Conservation (phyloP, 2,113 vertebrate genomes). For the Microtus richardsoni region DNA sequence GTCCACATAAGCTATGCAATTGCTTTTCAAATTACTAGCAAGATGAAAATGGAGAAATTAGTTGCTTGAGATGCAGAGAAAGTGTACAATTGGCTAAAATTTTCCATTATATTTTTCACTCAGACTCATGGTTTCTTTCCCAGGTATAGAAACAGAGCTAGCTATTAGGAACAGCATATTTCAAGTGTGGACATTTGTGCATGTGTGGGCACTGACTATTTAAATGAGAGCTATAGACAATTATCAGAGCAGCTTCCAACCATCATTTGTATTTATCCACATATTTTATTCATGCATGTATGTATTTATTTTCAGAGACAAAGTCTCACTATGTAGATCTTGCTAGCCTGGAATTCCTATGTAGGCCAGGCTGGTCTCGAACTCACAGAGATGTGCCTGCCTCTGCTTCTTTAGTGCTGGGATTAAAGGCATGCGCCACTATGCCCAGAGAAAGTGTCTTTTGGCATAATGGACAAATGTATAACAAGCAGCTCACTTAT, state of each 20-base stretch:
- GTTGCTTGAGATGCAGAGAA: background rate
- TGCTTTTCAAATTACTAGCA: conserved; percentile 12
- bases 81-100: background rate
- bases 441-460: background rate
- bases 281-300: background rate
- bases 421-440: background rate
- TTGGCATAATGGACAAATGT: background rate
- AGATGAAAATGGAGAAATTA: background rate
- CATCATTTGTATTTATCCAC: background rate
- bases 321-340: background rate
- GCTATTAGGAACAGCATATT: background rate
- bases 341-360: no score
- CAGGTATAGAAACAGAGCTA: background rate
- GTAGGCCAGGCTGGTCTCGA: background rate
- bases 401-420: background rate
- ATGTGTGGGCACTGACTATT: background rate
- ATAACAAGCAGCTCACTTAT: background rate
- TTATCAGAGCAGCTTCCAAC: background rate
- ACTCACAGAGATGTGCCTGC: background rate
- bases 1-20: background rate
- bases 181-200: background rate
- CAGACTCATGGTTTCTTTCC: background rate
- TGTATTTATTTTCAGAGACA: background rate
- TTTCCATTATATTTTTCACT: background rate
- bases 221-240: background rate